Evolutionary conservation across 2,797 vertebrate genomes (phyloP), one percentile per base, ranked within the genome.

Genomic region (Rachycentron canadum): DNA sequence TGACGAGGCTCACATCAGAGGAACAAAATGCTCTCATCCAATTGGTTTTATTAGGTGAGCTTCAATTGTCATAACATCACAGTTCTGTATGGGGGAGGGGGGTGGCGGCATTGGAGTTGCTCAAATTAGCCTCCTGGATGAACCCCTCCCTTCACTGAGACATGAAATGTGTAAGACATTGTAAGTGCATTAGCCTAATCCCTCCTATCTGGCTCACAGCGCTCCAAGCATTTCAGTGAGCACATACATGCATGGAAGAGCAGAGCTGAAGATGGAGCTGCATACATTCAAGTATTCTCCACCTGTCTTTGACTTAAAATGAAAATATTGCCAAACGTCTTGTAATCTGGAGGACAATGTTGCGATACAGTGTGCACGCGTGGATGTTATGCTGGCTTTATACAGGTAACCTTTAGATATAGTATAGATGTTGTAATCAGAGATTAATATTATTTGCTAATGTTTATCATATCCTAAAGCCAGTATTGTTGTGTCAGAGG

Each of bases 161-260:
- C 74, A 56, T 86, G 84, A 71, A 85, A 83, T 78, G 70, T 86
- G 78, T 88, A 92, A 93, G 86, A 91, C 89, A 84, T 62, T 93
- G 91, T 93, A 95, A 93, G 92, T 94, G 92, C 92, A 95, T 98
- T 96, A 96, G 59, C 60, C 91, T 97, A 98, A 98, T 96, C 95
- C 90, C 62, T 58, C 86, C 93, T 93, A 94, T 94, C 93, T 93
- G 91, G 88, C 91, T 93, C 86, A 78, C 67, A 77, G 86, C 72
- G 73, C 89, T 86, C 74, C 38, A 30, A 78, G 88, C 69, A 81
- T 79, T 91, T 88, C 86, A 84, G 80, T 69, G 59, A 68, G 76
- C 36, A 23, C 76, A 80, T 47, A 62, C 75, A 86, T 80, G 83
- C 77, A 73, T 52, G 67, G 78, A 82, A 78, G 74, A 76, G 66